Percentiles rank a stretch among this genome's conserved stretches.
These are phyloP conservation scores for Ips nitidus DNA, from an alignment of 1,140 invertebrate genomes.

Conservation along the genomic window DNA sequence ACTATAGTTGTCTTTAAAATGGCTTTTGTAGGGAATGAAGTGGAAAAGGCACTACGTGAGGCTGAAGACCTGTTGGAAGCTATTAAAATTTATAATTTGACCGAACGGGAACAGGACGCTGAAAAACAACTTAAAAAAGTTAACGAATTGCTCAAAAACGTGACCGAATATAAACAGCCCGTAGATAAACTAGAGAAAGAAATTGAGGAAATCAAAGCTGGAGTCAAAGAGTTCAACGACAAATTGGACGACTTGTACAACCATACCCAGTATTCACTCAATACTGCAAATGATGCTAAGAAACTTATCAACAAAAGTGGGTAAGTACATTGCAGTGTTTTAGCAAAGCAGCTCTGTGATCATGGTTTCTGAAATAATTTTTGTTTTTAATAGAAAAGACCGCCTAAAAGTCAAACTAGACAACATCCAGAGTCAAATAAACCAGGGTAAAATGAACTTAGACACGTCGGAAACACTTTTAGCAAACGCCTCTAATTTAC, in stretches of 20 bases:
- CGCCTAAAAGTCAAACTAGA: slow-evolving; percentile 52
- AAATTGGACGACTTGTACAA: slow-evolving; percentile 74
- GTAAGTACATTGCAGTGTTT: slow-evolving; percentile 38
- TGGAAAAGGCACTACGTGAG: slow-evolving; percentile 74
- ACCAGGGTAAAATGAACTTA: slow-evolving; percentile 54
- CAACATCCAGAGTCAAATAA: slow-evolving; percentile 53
- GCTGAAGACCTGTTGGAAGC: slow-evolving; percentile 69
- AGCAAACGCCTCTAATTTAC: slow-evolving; percentile 55
- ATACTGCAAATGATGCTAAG: slow-evolving; percentile 64
- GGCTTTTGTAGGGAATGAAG: slow-evolving; percentile 60
- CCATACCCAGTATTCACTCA: slow-evolving; percentile 63
- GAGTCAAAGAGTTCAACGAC: slow-evolving; percentile 62
- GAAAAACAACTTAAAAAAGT: slow-evolving; percentile 62
- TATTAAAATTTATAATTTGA: slow-evolving; percentile 65
- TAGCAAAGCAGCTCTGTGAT: background rate
- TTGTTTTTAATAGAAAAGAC: slow-evolving; percentile 35
- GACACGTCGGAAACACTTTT: slow-evolving; percentile 51
- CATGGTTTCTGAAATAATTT: background rate
- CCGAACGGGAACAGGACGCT: slow-evolving; percentile 54
- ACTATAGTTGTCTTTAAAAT: background rate
- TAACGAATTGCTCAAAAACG: slow-evolving; percentile 65
- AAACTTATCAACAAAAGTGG: slow-evolving; percentile 62
- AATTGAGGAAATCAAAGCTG: slow-evolving; percentile 58
- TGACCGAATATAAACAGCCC: slow-evolving; percentile 66
- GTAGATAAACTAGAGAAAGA: slow-evolving; percentile 61